phyloP scores from a whole-genome alignment of 2,888 invertebrate species.

The Dynastes grantii region DNA sequence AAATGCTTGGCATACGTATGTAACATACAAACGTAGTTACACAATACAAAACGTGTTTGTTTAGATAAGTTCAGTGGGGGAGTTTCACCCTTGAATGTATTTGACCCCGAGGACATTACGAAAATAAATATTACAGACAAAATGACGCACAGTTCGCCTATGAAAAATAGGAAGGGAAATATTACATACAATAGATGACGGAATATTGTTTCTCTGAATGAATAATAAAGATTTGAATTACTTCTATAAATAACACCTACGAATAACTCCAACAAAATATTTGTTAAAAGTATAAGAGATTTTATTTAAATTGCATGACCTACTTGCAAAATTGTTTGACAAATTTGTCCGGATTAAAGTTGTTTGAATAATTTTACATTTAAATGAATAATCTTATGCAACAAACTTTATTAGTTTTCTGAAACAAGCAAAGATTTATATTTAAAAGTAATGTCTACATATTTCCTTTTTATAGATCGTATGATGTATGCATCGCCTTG shows the following conservation, averaged over 20 bases:
- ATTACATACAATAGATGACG: conserved; percentile 9
- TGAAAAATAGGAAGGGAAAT: background rate
- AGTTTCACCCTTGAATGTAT: conserved; percentile 24
- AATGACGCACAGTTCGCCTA: conserved; percentile 3
- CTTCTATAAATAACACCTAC: background rate
- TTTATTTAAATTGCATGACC: too few relatives aligned
- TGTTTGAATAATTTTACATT: too few relatives aligned
- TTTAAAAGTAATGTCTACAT: too few relatives aligned
- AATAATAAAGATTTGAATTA: background rate
- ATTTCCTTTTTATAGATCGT: too few relatives aligned
- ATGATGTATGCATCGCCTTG: too few relatives aligned
- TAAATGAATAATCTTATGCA: too few relatives aligned
- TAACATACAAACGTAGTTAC: background rate
- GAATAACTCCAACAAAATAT: too few relatives aligned
- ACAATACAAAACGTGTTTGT: background rate
- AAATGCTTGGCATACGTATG: background rate
- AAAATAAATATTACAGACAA: conserved; percentile 28
- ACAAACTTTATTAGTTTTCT: too few relatives aligned
- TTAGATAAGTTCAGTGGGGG: conserved; percentile 21
- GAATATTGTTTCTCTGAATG: conserved; percentile 2
- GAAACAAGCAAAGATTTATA: too few relatives aligned
- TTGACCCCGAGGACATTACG: conserved; percentile 11
- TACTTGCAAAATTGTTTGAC: too few relatives aligned
- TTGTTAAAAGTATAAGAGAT: too few relatives aligned
- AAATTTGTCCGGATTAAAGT: too few relatives aligned